A percentile compares a stretch with the other conserved stretches of the same genome.
Conservation (phyloP, 2,113 vertebrate genomes). For the Sapayoa aenigma region DNA sequence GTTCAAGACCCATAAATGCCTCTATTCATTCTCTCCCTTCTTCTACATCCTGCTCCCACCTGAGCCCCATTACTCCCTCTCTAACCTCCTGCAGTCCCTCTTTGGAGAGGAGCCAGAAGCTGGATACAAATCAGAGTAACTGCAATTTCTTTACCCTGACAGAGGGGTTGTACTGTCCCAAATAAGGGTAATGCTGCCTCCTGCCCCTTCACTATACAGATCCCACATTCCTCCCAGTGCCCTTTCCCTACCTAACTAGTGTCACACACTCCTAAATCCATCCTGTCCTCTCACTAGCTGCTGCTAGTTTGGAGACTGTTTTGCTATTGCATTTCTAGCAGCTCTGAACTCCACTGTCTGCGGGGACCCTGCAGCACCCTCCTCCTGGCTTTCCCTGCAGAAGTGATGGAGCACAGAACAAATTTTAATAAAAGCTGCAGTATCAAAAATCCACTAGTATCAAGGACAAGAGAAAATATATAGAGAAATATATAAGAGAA, state of each 20-base stretch:
- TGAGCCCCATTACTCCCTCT: background rate
- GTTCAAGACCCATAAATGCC: accelerated
- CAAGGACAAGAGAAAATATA: background rate
- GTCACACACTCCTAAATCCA: background rate
- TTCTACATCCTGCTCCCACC: background rate
- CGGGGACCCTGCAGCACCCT: background rate
- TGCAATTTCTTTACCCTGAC: background rate
- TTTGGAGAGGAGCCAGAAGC: background rate
- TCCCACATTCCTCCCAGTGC: background rate
- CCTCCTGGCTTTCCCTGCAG: background rate
- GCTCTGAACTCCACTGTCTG: background rate
- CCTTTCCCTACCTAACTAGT: background rate
- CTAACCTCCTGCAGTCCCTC: background rate
- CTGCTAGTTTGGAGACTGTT: background rate
- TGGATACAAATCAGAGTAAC: background rate
- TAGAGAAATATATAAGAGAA: too few relatives aligned
- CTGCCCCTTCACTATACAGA: background rate
- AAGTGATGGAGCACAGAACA: background rate
- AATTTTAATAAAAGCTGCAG: background rate
- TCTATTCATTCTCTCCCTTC: background rate
- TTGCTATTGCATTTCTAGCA: background rate
- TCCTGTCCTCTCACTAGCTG: background rate
- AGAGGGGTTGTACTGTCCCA: background rate
- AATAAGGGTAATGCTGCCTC: background rate
- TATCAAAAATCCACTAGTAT: background rate